Conservation (phyloP, 2,113 vertebrate species). For the Bubo bubo region DNA sequence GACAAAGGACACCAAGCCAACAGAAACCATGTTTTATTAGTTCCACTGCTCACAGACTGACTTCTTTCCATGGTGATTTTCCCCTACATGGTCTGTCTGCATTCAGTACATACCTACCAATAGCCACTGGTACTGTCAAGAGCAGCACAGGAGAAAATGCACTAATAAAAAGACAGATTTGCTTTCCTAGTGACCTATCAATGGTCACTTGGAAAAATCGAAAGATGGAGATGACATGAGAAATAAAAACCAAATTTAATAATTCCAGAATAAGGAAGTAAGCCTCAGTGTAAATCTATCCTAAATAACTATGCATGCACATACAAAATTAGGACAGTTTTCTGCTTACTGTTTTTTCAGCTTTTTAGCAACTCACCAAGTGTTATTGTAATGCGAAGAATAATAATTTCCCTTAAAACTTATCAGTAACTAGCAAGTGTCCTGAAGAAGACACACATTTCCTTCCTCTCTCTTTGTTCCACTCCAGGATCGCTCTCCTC, state of each 20-base stretch:
- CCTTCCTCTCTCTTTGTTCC: not conserved
- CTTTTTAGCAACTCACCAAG: not conserved
- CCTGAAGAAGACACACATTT: not conserved
- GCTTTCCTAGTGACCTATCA: not conserved
- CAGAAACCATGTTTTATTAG: not conserved
- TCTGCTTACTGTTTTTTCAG: not conserved
- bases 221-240: not conserved
- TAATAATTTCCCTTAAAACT: not conserved
- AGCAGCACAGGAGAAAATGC: not conserved
- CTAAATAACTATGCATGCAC: not conserved
- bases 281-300: not conserved
- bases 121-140: not conserved
- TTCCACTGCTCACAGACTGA: not conserved
- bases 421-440: not conserved
- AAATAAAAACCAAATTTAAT: not conserved
- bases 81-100: not conserved
- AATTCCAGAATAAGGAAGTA: not conserved
- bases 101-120: accelerated
- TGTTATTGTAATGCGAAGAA: not conserved
- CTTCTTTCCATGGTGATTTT: not conserved
- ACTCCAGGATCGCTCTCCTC: not conserved
- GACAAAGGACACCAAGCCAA: not conserved
- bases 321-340: not conserved
- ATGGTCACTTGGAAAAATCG: not conserved
- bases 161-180: not conserved